Evolutionary conservation across 1,140 invertebrate species (phyloP).

Genomic region (Portunus trituberculatus): DNA sequence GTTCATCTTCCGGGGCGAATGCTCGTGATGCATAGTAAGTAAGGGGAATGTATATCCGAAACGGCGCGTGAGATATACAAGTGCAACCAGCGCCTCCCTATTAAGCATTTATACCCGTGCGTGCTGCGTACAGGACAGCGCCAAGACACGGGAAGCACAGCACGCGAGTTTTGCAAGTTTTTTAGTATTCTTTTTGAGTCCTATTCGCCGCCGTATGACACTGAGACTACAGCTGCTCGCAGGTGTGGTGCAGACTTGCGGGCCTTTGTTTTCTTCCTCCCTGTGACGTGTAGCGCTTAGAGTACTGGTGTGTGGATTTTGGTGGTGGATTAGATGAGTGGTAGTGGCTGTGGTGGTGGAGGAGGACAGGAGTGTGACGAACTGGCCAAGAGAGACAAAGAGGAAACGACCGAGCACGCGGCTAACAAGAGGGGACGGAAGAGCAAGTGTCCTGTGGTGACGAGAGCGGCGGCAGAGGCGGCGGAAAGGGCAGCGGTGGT

Average conservation of each 20-base stretch:
- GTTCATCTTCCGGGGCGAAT: not conserved
- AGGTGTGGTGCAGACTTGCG: not conserved
- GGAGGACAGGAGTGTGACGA: not conserved
- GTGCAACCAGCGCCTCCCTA: not conserved
- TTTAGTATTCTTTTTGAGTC: not conserved
- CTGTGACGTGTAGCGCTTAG: too few relatives aligned
- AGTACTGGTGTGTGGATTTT: too few relatives aligned
- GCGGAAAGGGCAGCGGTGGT: not conserved
- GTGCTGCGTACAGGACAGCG: not conserved
- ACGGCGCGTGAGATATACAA: not conserved
- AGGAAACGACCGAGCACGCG: not conserved
- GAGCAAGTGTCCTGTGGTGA: not conserved
- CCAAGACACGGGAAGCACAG: not conserved
- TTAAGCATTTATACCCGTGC: not conserved
- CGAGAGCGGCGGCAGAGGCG: not conserved
- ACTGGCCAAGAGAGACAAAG: not conserved
- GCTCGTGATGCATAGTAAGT: constrained; percentile 12
- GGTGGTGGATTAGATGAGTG: too few relatives aligned
- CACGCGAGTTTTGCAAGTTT: not conserved
- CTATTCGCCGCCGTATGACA: not conserved
- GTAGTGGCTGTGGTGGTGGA: too few relatives aligned
- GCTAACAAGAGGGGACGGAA: not conserved
- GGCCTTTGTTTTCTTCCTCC: too few relatives aligned
- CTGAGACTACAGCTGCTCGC: not conserved
- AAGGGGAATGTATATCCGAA: not conserved